Evolutionary conservation across 2,888 invertebrate genomes (phyloP), one percentile per base, ranked within the genome.

Genomic region (Caenorhabditis becei): DNA sequence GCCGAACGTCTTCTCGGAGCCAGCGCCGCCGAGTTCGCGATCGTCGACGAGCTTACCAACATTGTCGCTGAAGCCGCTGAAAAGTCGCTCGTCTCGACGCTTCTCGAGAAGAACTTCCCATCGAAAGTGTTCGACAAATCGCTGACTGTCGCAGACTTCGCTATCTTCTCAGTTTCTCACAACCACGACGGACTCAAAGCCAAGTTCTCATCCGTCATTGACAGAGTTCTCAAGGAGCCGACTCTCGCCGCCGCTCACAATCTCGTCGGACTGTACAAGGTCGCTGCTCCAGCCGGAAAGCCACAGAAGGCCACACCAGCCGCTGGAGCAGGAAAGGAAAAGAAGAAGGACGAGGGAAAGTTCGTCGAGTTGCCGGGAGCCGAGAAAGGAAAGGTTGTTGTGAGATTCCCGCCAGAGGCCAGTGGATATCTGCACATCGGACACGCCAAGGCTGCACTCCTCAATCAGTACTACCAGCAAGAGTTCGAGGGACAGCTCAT

Each of bases 321-420:
- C 18, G 32, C 59, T 7, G 28, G 56, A 0, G 61, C 28, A 16
- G 61, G 26, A 2, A 83, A 83, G 63, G 83, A 86, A 71, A 86
- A 90, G 80, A 83, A 88, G 32, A 95, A 95, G 88, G 96, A 96
- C 88, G 96, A 97, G 91, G 98, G 98, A 37, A 99, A 97, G 93
- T 99, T 97, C 92, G 94, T 97, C 65, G 97, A 98, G 49, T 93
- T 99, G 66, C 97, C 97, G 0, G 96, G 96, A 67, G 99, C 98
- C 35, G 96, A 97, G 92, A 95, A 95, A 94, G 98, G 98, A 32
- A 96, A 99, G 92, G 97, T 99, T 66, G 94, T 99, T 32, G 98
- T 99, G 0, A 94, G 99, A 82, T 99, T 99, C 92, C 99, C 99
- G n/a, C 99, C 99, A 47, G 99, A 99, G 93, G 99, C 99, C 41